Percentiles rank a stretch among this genome's conserved stretches.
These are phyloP conservation scores for Parauchenoglanis punctatus DNA, from an alignment of 2,797 vertebrate genomes.

Conservation along the genomic window DNA sequence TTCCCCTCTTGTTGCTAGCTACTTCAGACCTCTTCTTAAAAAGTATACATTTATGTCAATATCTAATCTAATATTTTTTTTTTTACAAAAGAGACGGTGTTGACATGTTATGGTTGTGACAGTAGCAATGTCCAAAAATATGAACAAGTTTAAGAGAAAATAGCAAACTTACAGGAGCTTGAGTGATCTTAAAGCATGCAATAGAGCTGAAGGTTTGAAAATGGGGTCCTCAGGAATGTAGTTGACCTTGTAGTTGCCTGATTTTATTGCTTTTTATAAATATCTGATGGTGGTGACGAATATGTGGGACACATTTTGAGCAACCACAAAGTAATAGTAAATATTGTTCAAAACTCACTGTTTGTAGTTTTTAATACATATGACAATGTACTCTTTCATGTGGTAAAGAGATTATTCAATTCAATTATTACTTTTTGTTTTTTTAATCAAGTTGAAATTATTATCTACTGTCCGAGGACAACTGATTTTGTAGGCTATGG, in stretches of 20 bases:
- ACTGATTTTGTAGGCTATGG: background rate
- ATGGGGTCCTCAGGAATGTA: too few species aligned
- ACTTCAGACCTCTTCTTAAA: slow-evolving; percentile 25
- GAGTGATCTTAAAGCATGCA: background rate
- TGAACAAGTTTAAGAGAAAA: slow-evolving; percentile 20
- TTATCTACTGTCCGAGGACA: background rate
- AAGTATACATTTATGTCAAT: slow-evolving; percentile 22
- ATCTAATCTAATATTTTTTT: slow-evolving; percentile 7
- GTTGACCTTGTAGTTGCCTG: too few species aligned
- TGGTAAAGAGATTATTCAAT: slow-evolving; percentile 13
- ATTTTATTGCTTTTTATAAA: too few species aligned
- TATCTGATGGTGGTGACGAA: background rate
- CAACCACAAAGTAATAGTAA: slow-evolving; percentile 30
- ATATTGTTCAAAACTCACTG: background rate
- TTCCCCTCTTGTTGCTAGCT: background rate
- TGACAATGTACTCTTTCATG: slow-evolving; percentile 11
- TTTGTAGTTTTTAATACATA: background rate
- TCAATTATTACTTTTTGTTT: background rate
- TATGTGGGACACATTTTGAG: slow-evolving; percentile 12
- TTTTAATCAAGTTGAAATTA: background rate
- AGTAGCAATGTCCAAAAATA: slow-evolving; percentile 27
- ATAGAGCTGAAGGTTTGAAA: slow-evolving; percentile 7
- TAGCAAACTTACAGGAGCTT: slow-evolving; percentile 15
- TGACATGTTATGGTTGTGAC: slow-evolving; percentile 31
- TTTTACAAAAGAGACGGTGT: slow-evolving; percentile 18